Conservation (phyloP, 2,113 vertebrate genomes). For the Telmatochromis sp. region DNA sequence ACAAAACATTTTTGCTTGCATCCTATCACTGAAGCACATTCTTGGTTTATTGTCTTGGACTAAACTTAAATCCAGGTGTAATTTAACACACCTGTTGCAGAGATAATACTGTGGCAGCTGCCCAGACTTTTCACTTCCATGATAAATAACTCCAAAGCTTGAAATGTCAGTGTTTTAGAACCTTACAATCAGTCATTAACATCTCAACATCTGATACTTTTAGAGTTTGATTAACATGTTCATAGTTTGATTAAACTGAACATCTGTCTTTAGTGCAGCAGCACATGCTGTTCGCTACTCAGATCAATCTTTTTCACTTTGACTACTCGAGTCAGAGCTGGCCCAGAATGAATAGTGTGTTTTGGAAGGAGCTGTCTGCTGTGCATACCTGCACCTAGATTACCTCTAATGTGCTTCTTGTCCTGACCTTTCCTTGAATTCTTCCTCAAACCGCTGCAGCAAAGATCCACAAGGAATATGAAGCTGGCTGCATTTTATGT, state of each 20-base stretch:
- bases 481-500: conserved; percentile 30
- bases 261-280: conserved; percentile 8
- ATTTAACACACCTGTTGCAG: neutral
- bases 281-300: neutral
- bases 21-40: neutral
- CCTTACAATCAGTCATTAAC: conserved; percentile 9
- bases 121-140: neutral
- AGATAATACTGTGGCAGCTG: neutral
- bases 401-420: conserved; percentile 13
- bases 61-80: conserved; percentile 1
- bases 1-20: neutral
- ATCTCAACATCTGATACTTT: neutral
- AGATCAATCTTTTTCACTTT: conserved; percentile 10
- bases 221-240: conserved; percentile 7
- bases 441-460: neutral
- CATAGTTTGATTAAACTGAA: neutral
- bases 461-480: conserved; percentile 30
- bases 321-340: neutral
- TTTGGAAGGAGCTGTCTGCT: neutral
- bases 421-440: neutral
- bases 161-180: conserved; percentile 8
- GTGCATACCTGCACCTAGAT: conserved; percentile 13
- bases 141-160: conserved; percentile 15
- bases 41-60: neutral
- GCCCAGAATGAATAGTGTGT: neutral